Evolutionary conservation across 2,888 invertebrate species (phyloP), one percentile per base, ranked within the genome.

Genomic region (Drosophila quinaria): DNA sequence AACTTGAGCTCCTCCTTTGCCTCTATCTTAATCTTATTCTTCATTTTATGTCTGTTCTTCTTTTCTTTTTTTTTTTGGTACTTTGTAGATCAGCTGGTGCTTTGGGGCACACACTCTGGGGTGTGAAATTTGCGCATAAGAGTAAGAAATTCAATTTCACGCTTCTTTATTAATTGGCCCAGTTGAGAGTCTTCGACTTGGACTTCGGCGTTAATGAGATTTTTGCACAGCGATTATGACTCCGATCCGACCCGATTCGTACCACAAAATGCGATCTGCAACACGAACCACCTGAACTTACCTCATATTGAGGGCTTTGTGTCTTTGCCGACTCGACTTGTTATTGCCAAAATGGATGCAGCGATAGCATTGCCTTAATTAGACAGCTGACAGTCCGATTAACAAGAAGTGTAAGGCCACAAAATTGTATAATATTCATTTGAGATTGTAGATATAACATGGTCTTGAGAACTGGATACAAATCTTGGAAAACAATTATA

Each of bases 91-190:
- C 64, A 52, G 55, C 54, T 39, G 39, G 6, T 29, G 44, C 74
- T 51, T 15, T 61, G 39, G 67, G 54, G 66, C 31, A 33, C 69
- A n/a, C 77, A 56, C 66, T 73, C 70, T 71, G 79, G 80, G 83
- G 84, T 84, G 84, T 88, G 84, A 84, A 84, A 80, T 82, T 78
- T 72, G 84, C 82, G 67, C 82, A 66, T 79, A 60, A 68, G 65
- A 72, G 72, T 65, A 79, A 80, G 70, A 89, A 89, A 81, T 89
- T 87, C 89, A 87, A 87, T 87, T 87, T 87, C 87, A 87, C 88
- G 87, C 89, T 87, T 80, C 83, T 87, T 86, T 89, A 87, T 87
- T 87, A 87, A 89, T 87, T 87, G 87, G 88, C 70, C 78, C 81
- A 74, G 78, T 74, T 69, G 51, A 60, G 52, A 19, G 69, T 65